These are phyloP conservation scores for Drosophila nikananu DNA, from an alignment of 1,140 invertebrate genomes.

Conservation along the genomic window DNA sequence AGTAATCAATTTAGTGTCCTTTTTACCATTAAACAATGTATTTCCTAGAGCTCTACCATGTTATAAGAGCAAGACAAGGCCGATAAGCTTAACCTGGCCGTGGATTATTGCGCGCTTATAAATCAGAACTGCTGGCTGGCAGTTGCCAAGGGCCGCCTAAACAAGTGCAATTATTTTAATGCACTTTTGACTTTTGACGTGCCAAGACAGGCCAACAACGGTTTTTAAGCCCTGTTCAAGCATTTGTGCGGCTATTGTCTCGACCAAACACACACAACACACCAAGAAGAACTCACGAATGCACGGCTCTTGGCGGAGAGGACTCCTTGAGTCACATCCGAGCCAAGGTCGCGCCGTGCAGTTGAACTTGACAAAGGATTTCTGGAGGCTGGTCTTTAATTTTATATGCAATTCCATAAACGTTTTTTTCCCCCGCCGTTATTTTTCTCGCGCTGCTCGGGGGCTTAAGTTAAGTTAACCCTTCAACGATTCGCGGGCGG, in stretches of 20 bases:
- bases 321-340: conserved; percentile 43
- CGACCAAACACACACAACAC: conserved; percentile 27
- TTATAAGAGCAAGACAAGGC: not conserved
- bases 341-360: conserved; percentile 57
- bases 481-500: conserved; percentile 27
- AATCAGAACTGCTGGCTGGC: conserved; percentile 50
- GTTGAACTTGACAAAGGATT: conserved; percentile 70
- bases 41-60: not conserved
- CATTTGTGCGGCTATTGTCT: conserved; percentile 75
- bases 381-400: conserved; percentile 58
- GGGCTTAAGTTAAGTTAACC: conserved; percentile 25
- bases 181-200: conserved; percentile 85
- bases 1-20: too few relatives aligned
- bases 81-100: conserved; percentile 1
- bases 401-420: conserved; percentile 52
- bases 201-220: conserved; percentile 50
- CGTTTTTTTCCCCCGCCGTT: conserved; percentile 15
- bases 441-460: conserved; percentile 28
- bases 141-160: conserved; percentile 56
- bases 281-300: conserved; percentile 1
- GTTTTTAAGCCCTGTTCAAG: conserved; percentile 65
- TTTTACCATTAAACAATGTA: not conserved
- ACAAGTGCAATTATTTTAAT: conserved; percentile 85
- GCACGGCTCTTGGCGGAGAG: conserved; percentile 44
- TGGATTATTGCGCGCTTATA: conserved; percentile 27